Evolutionary conservation across 2,113 vertebrate genomes (phyloP).

Genomic region (Grus americana): DNA sequence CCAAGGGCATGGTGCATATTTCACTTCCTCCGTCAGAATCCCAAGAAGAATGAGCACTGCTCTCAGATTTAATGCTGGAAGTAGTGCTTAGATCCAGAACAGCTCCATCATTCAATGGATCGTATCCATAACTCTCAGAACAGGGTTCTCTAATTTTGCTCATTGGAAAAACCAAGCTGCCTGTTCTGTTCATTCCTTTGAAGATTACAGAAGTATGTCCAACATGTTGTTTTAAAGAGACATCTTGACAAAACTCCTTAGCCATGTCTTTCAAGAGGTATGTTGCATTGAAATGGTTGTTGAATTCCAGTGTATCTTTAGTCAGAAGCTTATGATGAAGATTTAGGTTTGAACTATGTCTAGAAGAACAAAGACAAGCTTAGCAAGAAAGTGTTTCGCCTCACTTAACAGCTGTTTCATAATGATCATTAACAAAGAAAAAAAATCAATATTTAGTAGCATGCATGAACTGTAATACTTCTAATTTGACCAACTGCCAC

Average conservation of each 20-base stretch:
- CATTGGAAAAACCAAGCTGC: constrained; percentile 88
- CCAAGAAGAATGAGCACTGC: constrained; percentile 86
- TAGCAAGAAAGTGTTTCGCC: constrained; percentile 47
- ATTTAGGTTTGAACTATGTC: constrained; percentile 94
- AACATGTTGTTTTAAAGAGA: constrained; percentile 74
- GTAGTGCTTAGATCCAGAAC: constrained; percentile 92
- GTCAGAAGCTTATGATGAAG: constrained; percentile 93
- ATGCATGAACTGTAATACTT: neutral
- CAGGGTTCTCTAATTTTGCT: constrained; percentile 76
- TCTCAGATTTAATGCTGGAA: constrained; percentile 80
- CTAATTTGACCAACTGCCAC: neutral
- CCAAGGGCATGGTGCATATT: constrained; percentile 79
- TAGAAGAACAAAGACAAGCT: constrained; percentile 74
- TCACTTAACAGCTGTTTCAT: constrained; percentile 33
- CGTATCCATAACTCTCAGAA: constrained; percentile 67
- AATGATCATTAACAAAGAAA: constrained; percentile 41
- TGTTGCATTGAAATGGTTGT: constrained; percentile 74
- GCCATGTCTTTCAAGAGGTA: constrained; percentile 82
- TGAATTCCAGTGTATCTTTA: constrained; percentile 84
- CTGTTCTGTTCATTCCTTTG: constrained; percentile 86
- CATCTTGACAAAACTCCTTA: constrained; percentile 80
- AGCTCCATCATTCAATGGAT: constrained; percentile 76
- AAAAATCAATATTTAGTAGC: constrained; percentile 16
- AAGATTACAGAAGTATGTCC: constrained; percentile 91
- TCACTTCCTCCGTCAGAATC: constrained; percentile 92